These are phyloP conservation scores for Cataglyphis albicans DNA, from an alignment of 2,888 invertebrate genomes.

Conservation along the genomic window DNA sequence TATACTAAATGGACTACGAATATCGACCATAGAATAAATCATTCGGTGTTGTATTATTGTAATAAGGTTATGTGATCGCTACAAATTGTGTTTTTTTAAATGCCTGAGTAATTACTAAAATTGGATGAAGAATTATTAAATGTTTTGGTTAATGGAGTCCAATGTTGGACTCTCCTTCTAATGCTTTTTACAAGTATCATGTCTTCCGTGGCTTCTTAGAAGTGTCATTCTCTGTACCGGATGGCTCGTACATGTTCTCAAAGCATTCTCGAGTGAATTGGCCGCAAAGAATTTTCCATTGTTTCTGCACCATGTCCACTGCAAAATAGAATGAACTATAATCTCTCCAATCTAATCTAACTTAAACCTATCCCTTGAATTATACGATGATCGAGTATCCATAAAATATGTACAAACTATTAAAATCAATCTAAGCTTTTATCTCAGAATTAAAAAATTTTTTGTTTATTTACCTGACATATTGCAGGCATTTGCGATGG, in stretches of 20 bases:
- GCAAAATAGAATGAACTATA: conserved; percentile 9
- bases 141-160: not conserved
- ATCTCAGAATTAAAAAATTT: not conserved
- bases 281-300: not conserved
- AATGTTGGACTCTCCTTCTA: conserved; percentile 1
- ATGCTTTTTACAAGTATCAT: not conserved
- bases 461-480: conserved; percentile 4
- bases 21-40: too few species aligned
- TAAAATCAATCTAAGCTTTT: not conserved
- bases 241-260: not conserved
- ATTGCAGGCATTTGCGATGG: not conserved
- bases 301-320: not conserved
- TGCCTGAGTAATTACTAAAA: not conserved
- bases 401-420: conserved; percentile 4
- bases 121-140: not conserved
- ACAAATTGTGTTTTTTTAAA: too few species aligned
- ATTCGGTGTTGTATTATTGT: too few species aligned
- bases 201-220: not conserved
- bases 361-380: not conserved
- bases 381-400: not conserved
- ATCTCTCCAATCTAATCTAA: conserved; percentile 2
- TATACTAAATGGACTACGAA: too few species aligned
- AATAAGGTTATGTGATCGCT: too few species aligned
- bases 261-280: not conserved
- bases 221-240: not conserved